These are phyloP conservation scores for Phasia obesa DNA, from an alignment of 2,888 invertebrate species.

Conservation along the genomic window DNA sequence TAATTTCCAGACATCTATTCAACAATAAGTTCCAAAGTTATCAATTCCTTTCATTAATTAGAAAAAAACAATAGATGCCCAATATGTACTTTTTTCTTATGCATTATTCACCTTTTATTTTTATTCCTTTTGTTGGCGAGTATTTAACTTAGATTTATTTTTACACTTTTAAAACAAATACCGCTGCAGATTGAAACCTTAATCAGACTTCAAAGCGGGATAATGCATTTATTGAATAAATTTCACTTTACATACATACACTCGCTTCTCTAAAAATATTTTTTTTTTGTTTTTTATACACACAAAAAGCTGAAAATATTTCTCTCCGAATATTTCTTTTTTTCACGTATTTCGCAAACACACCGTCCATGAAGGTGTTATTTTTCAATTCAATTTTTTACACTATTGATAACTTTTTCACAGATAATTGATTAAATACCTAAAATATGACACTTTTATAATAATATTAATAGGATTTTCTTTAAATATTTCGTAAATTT, in stretches of 20 bases:
- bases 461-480: conserved; percentile 57
- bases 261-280: conserved; percentile 55
- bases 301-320: conserved; percentile 53
- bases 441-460: conserved; percentile 40
- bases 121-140: conserved; percentile 40
- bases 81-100: conserved; percentile 31
- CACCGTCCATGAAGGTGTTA: conserved; percentile 57
- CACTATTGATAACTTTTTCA: conserved; percentile 65
- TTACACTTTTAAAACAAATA: conserved; percentile 10
- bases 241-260: conserved; percentile 65
- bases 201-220: conserved; percentile 50
- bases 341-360: conserved; percentile 68
- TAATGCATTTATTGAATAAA: conserved; percentile 45
- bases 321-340: conserved; percentile 55
- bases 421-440: conserved; percentile 64
- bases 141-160: conserved; percentile 7
- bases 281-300: conserved; percentile 50
- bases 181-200: conserved; percentile 26
- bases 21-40: conserved; percentile 24
- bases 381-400: conserved; percentile 63
- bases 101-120: conserved; percentile 61
- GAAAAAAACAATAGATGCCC: background rate
- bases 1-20: conserved; percentile 24
- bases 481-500: conserved; percentile 68
- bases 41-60: conserved; percentile 30